Evolutionary conservation across 2,888 invertebrate species (phyloP), one percentile per base, ranked within the genome.

Genomic region (Tryphoninae sp.): DNA sequence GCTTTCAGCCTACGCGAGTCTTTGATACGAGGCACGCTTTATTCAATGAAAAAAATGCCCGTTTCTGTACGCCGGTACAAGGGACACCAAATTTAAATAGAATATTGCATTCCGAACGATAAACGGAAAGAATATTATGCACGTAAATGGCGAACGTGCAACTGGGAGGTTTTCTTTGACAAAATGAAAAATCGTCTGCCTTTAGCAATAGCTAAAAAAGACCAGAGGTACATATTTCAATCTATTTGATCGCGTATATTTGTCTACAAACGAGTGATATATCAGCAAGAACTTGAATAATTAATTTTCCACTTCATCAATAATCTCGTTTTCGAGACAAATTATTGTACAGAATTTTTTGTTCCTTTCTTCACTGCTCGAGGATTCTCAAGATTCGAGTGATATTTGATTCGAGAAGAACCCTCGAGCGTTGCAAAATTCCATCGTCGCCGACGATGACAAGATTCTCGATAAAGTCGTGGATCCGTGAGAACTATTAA

Each of bases 401-500:
- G 11, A 55, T 33, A 51, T 45, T 26, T 16, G 33, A 59, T 59
- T 64, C 51, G 22, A 23, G 33, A n/a, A 13, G 40, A 2, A 65
- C 13, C 16, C 9, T 26, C 13, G 58, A 59, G 22, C 33, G 16
- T 19, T 16, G 7, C 55, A 23, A 62, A 78, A 78, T 75, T 78
- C 23, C 67, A 51, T 71, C 53, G 62, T 55, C 75, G n/a, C 68
- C 78, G 33, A 19, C 22, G 67, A 75, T 71, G 81, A 71, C 40
- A 49, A 23, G 71, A 61, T 55, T 45, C 49, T 76, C 72, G 69
- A 78, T 78, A 81, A 77, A 51, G 69, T 45, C 53, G 19, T 6
- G 16, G 19, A 19, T 51, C 11, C 67, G 55, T 16, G 67, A 67
- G 75, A 78, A 82, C 79, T 78, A 78, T 82, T 82, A 82, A 82